Base-by-base conservation (phyloP, 2,113 vertebrate genomes). In the Rhegmatorhina hoffmannsi region DNA sequence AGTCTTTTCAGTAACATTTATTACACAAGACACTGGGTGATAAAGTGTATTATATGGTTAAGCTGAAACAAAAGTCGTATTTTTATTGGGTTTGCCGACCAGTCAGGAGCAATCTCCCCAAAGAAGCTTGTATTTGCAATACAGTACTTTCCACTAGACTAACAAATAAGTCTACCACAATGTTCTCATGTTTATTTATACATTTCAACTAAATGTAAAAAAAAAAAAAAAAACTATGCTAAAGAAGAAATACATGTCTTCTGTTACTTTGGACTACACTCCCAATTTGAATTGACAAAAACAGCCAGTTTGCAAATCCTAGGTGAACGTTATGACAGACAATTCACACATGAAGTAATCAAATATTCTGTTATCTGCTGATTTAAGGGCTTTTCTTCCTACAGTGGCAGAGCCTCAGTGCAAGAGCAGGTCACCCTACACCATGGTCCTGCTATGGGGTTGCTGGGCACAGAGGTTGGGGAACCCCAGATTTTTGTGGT, bases 1-100 rank as follows among this genome's bases (percentile, higher is more conserved):
- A 97, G 92, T 93, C 96, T 95, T 97, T 97, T 98, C 95, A 94
- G 92, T 95, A 97, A 87, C 95, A 96, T 97, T 97, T 98, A 97
- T 92, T 97, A 67, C 94, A 94, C 74, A 85, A 96, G 94, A 69
- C 94, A 55, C 84, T 90, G 95, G 78, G 91, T 87, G 80, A 97
- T 97, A 97, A 97, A 97, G 50, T 83, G 66, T 79, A 82, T 96
- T 95, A 95, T 96, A 95, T 26, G 3, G 67, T 96, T 95, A 97
- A 94, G 56, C 85, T 83, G 90, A 95, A 96, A 89, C 84, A 95
- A 95, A 96, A 94, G 94, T 92, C n/a, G 6, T 69, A 68, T 96
- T 97, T 96, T 88, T 58, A 91, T 88, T 78, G 33, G 58, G 50
- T 88, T 95, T 94, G n/a, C 52, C 89, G 70, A 21, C 50, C 58